Percentiles rank a stretch among this genome's conserved stretches.
Evolutionary conservation across 1,140 invertebrate species (phyloP).

Genomic region (Drosophila willistoni): DNA sequence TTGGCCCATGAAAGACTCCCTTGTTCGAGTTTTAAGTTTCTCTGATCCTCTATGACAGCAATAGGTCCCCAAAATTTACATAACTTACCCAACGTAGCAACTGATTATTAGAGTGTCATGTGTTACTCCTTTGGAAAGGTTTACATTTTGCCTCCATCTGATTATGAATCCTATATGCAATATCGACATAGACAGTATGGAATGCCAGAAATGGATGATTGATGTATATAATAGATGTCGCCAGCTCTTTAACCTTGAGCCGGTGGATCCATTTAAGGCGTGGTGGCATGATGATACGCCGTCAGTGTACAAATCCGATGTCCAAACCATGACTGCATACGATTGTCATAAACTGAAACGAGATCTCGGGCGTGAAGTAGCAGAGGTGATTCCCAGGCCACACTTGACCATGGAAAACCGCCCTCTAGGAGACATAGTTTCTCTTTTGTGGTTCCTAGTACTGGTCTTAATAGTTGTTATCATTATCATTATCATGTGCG

Average conservation of each 20-base stretch:
- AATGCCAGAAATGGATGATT: constrained; percentile 62
- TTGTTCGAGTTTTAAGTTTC: too few species aligned
- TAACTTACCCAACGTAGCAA: background rate
- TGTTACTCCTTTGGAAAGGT: background rate
- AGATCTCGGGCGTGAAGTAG: constrained; percentile 29
- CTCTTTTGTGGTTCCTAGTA: constrained; percentile 15
- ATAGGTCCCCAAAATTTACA: too few species aligned
- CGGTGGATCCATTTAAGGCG: background rate
- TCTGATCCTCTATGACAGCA: too few species aligned
- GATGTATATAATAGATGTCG: constrained; percentile 42
- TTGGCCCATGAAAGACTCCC: too few species aligned
- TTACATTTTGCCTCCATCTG: background rate
- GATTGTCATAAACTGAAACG: constrained; percentile 57
- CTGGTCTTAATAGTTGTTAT: background rate
- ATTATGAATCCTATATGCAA: constrained; percentile 62
- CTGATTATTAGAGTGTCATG: background rate
- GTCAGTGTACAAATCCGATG: constrained; percentile 39
- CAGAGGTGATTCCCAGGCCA: background rate
- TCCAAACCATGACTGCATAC: constrained; percentile 44
- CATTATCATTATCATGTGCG: background rate
- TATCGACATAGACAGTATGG: constrained; percentile 33
- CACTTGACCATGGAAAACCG: background rate
- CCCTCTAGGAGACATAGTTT: background rate
- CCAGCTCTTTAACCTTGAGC: constrained; percentile 21
- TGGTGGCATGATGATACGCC: constrained; percentile 46